A percentile compares a stretch with the other conserved stretches of the same genome.
Conservation (phyloP, 2,797 vertebrate species). For the Spatula clypeata region DNA sequence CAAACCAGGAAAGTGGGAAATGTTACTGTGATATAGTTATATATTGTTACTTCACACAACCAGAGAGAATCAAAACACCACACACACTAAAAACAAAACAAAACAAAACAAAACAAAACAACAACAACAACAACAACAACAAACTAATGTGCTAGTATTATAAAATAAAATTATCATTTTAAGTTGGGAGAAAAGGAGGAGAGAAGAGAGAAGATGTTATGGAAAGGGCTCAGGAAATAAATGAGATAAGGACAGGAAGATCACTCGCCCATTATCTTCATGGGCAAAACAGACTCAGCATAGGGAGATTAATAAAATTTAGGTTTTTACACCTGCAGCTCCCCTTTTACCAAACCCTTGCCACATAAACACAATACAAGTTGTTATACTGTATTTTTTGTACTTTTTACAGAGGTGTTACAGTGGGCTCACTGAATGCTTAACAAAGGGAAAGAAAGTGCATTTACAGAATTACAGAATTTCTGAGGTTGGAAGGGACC, state of each 20-base stretch:
- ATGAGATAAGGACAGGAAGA: too few species aligned
- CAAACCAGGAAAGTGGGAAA: not conserved
- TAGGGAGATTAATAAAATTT: too few species aligned
- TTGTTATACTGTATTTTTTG: not conserved
- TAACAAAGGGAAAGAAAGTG: not conserved
- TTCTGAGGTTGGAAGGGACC: not conserved
- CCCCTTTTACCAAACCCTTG: too few species aligned
- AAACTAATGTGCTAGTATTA: not conserved
- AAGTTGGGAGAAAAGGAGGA: too few species aligned
- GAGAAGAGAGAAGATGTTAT: too few species aligned
- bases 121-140: too few species aligned
- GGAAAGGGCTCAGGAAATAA: too few species aligned
- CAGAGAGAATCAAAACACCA: not conserved
- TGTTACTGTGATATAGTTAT: rapidly evolving
- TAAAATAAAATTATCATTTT: not conserved
- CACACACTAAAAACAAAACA: too few species aligned
- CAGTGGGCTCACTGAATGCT: not conserved
- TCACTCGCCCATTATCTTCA: too few species aligned
- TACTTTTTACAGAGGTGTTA: not conserved
- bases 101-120: not conserved
- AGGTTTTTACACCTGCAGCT: too few species aligned
- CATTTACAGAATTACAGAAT: not conserved
- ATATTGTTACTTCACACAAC: not conserved
- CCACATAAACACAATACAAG: too few species aligned
- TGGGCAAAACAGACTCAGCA: too few species aligned